Evolutionary conservation across 2,113 vertebrate species (phyloP).

Genomic region (Catagonus wagneri): DNA sequence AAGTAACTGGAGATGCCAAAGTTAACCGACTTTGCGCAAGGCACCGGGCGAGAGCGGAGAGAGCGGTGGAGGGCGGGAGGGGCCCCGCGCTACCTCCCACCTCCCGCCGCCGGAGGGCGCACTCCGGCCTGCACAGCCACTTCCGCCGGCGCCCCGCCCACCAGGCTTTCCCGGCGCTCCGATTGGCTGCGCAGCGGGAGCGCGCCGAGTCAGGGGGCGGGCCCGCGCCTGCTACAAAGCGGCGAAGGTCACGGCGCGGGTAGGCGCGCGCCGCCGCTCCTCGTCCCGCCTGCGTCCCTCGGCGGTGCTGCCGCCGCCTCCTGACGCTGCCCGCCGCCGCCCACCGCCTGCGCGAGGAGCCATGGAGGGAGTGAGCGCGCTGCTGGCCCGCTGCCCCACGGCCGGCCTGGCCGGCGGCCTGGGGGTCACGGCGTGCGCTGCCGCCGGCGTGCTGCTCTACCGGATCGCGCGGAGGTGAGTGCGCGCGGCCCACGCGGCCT

Average conservation of each 20-base stretch:
- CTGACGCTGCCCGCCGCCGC: background rate
- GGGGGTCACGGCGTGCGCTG: conserved; percentile 89
- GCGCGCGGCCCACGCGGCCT: background rate
- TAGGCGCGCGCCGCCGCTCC: conserved; percentile 61
- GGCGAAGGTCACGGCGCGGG: conserved; percentile 78
- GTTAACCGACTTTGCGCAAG: background rate
- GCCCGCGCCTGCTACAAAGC: conserved; percentile 81
- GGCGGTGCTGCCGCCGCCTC: no score
- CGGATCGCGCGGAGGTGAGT: conserved; percentile 92
- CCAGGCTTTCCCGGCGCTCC: background rate
- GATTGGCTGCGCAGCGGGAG: conserved; percentile 77
- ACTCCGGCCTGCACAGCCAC: background rate
- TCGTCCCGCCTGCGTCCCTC: background rate
- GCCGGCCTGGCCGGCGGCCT: conserved; percentile 90
- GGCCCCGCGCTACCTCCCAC: background rate
- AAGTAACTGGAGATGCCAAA: background rate
- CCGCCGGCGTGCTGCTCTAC: conserved; percentile 92
- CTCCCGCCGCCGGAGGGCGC: conserved; percentile 55
- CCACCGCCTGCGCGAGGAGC: conserved; percentile 3
- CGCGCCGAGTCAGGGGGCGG: conserved; percentile 73
- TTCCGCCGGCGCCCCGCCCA: conserved; percentile 65
- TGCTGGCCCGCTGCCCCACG: conserved; percentile 86
- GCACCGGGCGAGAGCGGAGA: no score
- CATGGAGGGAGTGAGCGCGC: conserved; percentile 90
- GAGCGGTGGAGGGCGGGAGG: background rate